Conservation (phyloP, 2,888 invertebrate genomes). For the Apodemia mormo region DNA sequence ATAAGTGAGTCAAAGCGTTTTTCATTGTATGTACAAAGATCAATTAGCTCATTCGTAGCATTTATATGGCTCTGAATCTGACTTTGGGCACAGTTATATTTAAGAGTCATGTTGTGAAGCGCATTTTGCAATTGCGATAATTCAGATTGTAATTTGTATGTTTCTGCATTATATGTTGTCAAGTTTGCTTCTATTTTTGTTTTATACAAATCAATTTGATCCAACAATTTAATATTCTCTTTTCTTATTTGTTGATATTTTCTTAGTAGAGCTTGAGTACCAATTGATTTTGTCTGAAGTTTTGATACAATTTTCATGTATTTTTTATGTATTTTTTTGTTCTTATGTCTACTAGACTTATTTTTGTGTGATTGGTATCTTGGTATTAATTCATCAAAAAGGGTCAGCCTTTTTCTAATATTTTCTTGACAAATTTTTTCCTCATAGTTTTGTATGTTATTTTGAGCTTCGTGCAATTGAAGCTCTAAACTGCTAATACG, state of each 20-base stretch:
- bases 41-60: neutral
- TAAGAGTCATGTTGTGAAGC: neutral
- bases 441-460: neutral
- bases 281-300: neutral
- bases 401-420: neutral
- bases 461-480: neutral
- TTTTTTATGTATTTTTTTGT: neutral
- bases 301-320: neutral
- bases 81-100: neutral
- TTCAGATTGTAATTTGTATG: conserved; percentile 1
- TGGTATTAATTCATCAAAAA: neutral
- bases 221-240: neutral
- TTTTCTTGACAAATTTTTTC: neutral
- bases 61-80: neutral
- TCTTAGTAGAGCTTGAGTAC: neutral
- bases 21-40: neutral
- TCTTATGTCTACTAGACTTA: neutral
- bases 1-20: neutral
- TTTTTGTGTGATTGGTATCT: neutral
- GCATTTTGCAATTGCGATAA: neutral
- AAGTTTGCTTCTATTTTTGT: neutral
- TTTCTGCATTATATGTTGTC: neutral
- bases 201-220: neutral
- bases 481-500: neutral
- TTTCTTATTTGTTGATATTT: neutral